phyloP scores from a whole-genome alignment of 2,113 vertebrate species.

The Pholis gunnellus region DNA sequence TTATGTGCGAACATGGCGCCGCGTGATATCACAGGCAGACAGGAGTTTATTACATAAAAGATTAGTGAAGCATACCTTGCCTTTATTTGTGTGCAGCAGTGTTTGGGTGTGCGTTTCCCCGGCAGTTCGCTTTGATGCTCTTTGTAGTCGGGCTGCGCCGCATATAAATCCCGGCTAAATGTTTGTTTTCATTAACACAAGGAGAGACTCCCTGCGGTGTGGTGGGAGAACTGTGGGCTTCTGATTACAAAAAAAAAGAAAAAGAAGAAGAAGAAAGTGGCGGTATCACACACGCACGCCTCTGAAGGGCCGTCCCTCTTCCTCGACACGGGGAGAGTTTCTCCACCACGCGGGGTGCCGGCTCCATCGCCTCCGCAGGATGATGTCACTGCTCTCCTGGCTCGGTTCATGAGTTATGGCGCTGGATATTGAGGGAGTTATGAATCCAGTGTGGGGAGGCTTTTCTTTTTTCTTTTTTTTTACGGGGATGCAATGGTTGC shows the following conservation, averaged over 20 bases:
- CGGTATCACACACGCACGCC: slow-evolving; percentile 1
- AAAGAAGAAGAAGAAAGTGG: slow-evolving; percentile 44
- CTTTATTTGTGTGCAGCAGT: slow-evolving; percentile 63
- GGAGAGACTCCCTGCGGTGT: slow-evolving; percentile 64
- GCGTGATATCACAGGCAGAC: slow-evolving; percentile 65
- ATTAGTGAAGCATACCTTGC: slow-evolving; percentile 69
- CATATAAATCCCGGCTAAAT: slow-evolving; percentile 69
- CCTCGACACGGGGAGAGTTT: slow-evolving; percentile 35
- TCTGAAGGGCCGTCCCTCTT: slow-evolving; percentile 48
- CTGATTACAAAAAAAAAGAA: slow-evolving; percentile 53
- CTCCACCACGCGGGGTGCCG: slow-evolving; percentile 46
- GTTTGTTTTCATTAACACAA: slow-evolving; percentile 78
- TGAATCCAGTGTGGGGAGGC: slow-evolving; percentile 67
- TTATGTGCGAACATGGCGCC: slow-evolving; percentile 68
- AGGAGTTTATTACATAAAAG: slow-evolving; percentile 77
- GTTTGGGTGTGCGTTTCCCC: slow-evolving; percentile 66
- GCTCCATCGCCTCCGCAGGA: slow-evolving; percentile 65
- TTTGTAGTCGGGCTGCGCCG: slow-evolving; percentile 65
- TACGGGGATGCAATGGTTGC: slow-evolving; percentile 58
- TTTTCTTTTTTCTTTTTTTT: slow-evolving; percentile 9
- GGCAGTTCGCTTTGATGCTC: slow-evolving; percentile 72
- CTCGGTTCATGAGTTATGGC: slow-evolving; percentile 65
- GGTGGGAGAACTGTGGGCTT: slow-evolving; percentile 65
- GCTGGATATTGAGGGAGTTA: slow-evolving; percentile 69
- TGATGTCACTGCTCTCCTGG: slow-evolving; percentile 70